Evolutionary conservation across 2,888 invertebrate species (phyloP), one percentile per base, ranked within the genome.

Genomic region (Idaea biselata): DNA sequence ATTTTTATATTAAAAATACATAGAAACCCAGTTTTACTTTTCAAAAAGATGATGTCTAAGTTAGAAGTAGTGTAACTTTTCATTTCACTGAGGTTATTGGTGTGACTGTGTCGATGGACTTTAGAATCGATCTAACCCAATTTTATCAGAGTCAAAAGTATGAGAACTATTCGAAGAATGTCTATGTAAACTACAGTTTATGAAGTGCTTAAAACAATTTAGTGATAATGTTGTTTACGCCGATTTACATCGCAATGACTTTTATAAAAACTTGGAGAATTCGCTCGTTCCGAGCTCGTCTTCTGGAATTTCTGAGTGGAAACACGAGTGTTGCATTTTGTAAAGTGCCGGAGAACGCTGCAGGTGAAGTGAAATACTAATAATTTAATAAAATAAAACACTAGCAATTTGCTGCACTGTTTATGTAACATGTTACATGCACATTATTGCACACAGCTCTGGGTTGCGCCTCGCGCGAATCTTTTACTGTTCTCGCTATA

Each of bases 221-320:
- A 58, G 61, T 62, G 62, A 89, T 67, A 69, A 96, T 96, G 96
- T 87, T 97, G 83, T 94, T 97, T 76, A 97, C 97, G 55, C 89
- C 97, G 61, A 96, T 96, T 87, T 97, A 97, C 85, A 95, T 96
- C 90, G 95, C 96, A 79, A 96, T 97, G 79, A 97, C 97, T 68
- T 95, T 96, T 85, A 89, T 97, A 73, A 97, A 97, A 87, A 95
- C 96, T 81, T 96, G 96, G 95, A 94, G 96, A 62, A 94, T 97
- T 68, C 94, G 95, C 60, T 94, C 95, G 31, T 93, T 97, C 68
- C 94, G 94, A 77, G 93, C 94, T 75, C 95, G 96, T 75, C 93
- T 97, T 59, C 93, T 94, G 54, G 94, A 94, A 74, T 94, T 94
- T 72, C 79, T 94, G 59, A 90, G 86, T 61, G 94, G 94, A 60